Evolutionary conservation across 2,797 vertebrate genomes (phyloP), one percentile per base, ranked within the genome.

Genomic region (Gymnoscopelus microlampas): DNA sequence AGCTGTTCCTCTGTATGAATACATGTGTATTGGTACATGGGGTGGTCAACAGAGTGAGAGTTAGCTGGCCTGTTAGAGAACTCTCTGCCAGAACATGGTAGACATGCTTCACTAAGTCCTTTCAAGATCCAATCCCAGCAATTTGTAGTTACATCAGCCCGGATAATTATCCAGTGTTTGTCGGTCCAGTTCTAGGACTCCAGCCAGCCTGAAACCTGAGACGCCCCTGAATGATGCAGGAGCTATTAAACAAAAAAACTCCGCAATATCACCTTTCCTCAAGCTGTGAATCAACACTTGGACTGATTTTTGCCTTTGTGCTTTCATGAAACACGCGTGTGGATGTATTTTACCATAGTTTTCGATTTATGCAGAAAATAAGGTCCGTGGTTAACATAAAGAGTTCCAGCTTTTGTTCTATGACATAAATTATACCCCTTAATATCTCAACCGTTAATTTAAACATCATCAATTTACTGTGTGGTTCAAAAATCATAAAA

Each of bases 111-210:
- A 83, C 72, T 87, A 82, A 68, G 64, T 87, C 86, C 82, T 90
- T 91, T 89, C 82, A 90, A 70, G 76, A 73, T 63, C 75, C n/a
- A 49, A 81, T 83, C 82, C 71, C 67, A 74, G 85, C 92, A 89
- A 93, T 94, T 94, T 94, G 92, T 94, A 94, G 84, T 92, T 93
- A 93, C 92, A 92, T 84, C 76, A 79, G 68, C 70, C 84, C 54
- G 73, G 83, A 92, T 93, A 91, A 93, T 92, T 91, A 94, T 91
- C 86, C 85, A 63, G 66, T 78, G 64, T 86, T 89, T 78, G 81
- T 78, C 81, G 32, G 66, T 83, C 84, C 78, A 88, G 82, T 60
- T 87, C 79, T 78, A 86, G 93, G 92, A 90, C 78, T 79, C 67
- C 35, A 47, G 92, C 91, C 92, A 92, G 88, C 77, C 39, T 76